Percentiles rank a stretch among this genome's conserved stretches.
These are phyloP conservation scores for Austrofundulus limnaeus DNA, from an alignment of 2,113 vertebrate genomes.

Conservation along the genomic window DNA sequence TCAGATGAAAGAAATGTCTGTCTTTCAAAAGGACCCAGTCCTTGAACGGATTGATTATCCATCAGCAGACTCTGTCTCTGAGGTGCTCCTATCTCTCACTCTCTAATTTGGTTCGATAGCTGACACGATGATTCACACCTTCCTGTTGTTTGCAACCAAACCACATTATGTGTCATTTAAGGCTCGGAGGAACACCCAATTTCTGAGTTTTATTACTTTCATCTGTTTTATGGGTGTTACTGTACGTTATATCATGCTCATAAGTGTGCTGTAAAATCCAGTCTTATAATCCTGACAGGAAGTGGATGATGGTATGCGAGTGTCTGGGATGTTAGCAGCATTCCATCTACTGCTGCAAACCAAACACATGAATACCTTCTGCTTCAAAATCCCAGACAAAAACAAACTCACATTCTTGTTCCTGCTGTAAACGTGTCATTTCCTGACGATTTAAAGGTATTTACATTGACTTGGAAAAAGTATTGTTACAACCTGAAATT, in stretches of 20 bases:
- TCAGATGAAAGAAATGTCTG: conserved; percentile 50
- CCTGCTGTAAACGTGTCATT: neutral
- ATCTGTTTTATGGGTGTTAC: neutral
- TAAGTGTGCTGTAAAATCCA: conserved; percentile 28
- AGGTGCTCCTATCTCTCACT: conserved; percentile 6
- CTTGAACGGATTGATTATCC: conserved; percentile 3
- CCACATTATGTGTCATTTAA: too few relatives aligned
- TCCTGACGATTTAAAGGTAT: neutral
- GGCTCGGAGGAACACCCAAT: neutral
- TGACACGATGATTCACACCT: neutral
- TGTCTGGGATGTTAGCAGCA: conserved; percentile 19
- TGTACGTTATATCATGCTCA: neutral
- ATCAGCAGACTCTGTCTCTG: conserved; percentile 4
- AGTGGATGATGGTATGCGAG: conserved; percentile 28
- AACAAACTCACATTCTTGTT: neutral
- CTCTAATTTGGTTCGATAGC: neutral
- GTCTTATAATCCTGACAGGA: conserved; percentile 15
- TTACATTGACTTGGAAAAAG: too few relatives aligned
- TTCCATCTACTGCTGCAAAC: conserved; percentile 4
- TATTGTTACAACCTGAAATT: too few relatives aligned
- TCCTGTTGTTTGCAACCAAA: neutral
- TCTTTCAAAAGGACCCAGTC: conserved; percentile 1
- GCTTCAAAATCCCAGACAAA: neutral
- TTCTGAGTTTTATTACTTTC: neutral
- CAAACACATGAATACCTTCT: conserved; percentile 13